These are phyloP conservation scores for Hexactinellida sp. DNA, from an alignment of 37 sponge, comb jelly and placozoan genomes.

Conservation along the genomic window DNA sequence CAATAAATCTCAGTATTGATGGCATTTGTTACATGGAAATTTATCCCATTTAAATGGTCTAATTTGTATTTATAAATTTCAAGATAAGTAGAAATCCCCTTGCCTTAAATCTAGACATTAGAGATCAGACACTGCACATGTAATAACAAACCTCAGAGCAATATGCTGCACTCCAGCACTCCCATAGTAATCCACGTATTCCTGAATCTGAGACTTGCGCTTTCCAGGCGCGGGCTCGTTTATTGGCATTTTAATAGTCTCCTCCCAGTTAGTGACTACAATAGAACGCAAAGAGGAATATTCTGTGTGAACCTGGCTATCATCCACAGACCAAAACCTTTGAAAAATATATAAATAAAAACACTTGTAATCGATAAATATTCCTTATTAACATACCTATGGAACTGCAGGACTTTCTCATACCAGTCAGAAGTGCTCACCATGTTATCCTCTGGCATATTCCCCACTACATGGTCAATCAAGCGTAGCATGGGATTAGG, in stretches of 20 bases:
- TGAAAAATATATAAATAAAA: background rate
- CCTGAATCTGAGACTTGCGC: slow-evolving; percentile 98
- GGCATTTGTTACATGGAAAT: too few relatives aligned
- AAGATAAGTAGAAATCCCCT: too few relatives aligned
- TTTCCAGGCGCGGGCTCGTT: slow-evolving; percentile 92
- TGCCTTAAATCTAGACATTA: too few relatives aligned
- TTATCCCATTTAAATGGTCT: too few relatives aligned
- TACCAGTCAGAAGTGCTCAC: slow-evolving; percentile 67
- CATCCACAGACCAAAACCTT: slow-evolving; percentile 94
- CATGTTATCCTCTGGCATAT: slow-evolving; percentile 83
- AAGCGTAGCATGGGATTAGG: slow-evolving; percentile 34
- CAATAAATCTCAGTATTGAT: too few relatives aligned
- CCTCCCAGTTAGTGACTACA: slow-evolving; percentile 93
- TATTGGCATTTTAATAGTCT: slow-evolving; percentile 98
- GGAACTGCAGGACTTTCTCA: slow-evolving; percentile 83
- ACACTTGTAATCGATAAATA: background rate
- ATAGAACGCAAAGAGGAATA: slow-evolving; percentile 88
- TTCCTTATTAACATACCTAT: slow-evolving; percentile 25
- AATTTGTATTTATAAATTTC: too few relatives aligned
- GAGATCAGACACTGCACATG: too few relatives aligned
- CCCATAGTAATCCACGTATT: slow-evolving; percentile 90
- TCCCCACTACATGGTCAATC: slow-evolving; percentile 95
- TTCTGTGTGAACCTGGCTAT: slow-evolving; percentile 85
- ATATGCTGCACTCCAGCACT: slow-evolving; percentile 95
- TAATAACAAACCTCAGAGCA: slow-evolving; percentile 69